These are phyloP conservation scores for Charaxes varanes DNA, from an alignment of 1,140 invertebrate species.

Conservation along the genomic window DNA sequence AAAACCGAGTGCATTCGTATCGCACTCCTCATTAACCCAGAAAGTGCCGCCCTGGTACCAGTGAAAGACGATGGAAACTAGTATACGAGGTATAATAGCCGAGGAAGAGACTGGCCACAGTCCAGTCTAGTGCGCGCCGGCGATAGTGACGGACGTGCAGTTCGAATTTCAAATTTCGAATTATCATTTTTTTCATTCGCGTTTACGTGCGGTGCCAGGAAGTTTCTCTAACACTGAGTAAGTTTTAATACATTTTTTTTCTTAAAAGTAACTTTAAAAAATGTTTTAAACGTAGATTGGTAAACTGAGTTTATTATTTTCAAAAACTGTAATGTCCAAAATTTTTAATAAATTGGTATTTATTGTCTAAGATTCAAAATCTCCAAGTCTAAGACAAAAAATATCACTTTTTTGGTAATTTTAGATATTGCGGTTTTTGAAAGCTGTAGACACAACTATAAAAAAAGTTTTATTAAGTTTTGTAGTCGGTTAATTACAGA, in stretches of 20 bases:
- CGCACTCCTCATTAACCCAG: constrained; percentile 66
- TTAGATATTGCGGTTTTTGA: too few relatives aligned
- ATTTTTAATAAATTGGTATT: too few relatives aligned
- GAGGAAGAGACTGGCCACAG: constrained; percentile 25
- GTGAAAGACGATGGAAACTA: constrained; percentile 67
- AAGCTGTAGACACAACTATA: too few relatives aligned
- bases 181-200: background rate
- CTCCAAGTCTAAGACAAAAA: too few relatives aligned
- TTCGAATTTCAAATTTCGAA: constrained; percentile 28
- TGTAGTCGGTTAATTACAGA: too few relatives aligned
- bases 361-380: too few relatives aligned
- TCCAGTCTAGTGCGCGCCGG: constrained; percentile 42
- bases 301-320: too few relatives aligned
- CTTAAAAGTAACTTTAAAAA: constrained; percentile 13
- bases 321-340: too few relatives aligned
- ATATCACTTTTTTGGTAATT: too few relatives aligned
- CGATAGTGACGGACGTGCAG: constrained; percentile 31
- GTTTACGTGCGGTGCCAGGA: constrained; percentile 27
- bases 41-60: constrained; percentile 53
- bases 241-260: constrained; percentile 17
- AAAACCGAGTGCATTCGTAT: constrained; percentile 49
- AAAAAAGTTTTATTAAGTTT: too few relatives aligned
- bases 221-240: constrained; percentile 27
- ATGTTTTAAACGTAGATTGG: too few relatives aligned
- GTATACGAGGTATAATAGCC: constrained; percentile 64